Evolutionary conservation across 2,113 vertebrate species (phyloP), one percentile per base, ranked within the genome.

Genomic region (Paradisaea rubra): DNA sequence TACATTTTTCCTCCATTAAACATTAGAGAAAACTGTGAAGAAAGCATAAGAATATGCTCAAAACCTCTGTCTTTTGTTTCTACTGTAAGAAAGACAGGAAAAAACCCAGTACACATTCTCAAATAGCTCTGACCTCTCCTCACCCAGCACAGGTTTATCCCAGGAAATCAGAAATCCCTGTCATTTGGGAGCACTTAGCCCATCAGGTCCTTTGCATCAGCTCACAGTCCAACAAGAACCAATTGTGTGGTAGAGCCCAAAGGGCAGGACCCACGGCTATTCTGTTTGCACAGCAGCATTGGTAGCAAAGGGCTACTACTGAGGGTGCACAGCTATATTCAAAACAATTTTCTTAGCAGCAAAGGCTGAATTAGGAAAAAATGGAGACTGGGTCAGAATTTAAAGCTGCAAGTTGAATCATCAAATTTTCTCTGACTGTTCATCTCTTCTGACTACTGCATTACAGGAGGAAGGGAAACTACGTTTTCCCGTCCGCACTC

Each of bases 391-490:
- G 5, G 15, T 49, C 25, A 78, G 93, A 61, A 80, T 47, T 27
- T 63, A 5, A 56, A 65, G 5, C 7, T 72, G 3, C 39, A 19
- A 50, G 7, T 23, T 25, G 8, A 50, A 12, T 33, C 18, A 63
- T 53, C 81, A 57, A 15, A 25, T 73, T 61, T 91, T 49, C 21
- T 79, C 63, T 44, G 8, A 47, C 14, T 28, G 8, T 37, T 86
- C 19, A 4, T 50, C 57, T 71, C 69, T 73, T 76, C 21, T 84
- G 72, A 89, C 81, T 95, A 72, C 92, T 53, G 53, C 94, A 81
- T 84, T 94, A 80, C 64, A 73, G n/a, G 31, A 73, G 50, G 54
- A 81, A 92, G 56, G 79, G 89, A 90, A 93, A 64, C 56, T 71
- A 28, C 79, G 57, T 66, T 91, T 95, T 93, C 72, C 77, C 84